phyloP scores from a whole-genome alignment of 2,113 vertebrate species.

The Bos javanicus region DNA sequence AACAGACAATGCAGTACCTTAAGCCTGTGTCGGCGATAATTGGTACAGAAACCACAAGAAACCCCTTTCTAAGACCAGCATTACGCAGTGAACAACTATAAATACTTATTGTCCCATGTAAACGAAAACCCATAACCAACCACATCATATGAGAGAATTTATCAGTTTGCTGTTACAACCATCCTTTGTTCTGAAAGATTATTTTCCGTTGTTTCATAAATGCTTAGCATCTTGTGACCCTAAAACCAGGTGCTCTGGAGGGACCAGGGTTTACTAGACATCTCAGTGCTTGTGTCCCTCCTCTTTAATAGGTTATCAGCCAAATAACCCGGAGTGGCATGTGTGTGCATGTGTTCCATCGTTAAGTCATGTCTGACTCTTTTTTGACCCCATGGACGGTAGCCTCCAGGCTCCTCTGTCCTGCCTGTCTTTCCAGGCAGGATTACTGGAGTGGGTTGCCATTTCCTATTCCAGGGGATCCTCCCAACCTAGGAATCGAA shows the following conservation, averaged over 20 bases:
- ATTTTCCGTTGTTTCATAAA: constrained; percentile 8
- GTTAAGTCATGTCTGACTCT: neutral
- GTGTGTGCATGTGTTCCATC: accelerated
- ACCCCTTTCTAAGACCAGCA: neutral
- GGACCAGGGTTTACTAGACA: neutral
- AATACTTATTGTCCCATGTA: neutral
- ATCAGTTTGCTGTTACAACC: neutral
- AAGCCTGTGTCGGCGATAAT: neutral
- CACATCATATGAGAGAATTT: neutral
- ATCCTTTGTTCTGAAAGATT: neutral
- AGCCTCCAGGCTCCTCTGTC: neutral
- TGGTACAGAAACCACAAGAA: neutral
- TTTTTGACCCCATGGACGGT: neutral
- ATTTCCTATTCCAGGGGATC: neutral
- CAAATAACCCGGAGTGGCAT: neutral
- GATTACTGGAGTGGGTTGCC: neutral
- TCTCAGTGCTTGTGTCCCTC: neutral
- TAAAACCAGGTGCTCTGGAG: neutral
- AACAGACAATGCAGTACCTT: neutral
- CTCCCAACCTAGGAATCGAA: neutral
- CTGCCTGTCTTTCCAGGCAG: neutral
- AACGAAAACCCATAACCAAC: neutral
- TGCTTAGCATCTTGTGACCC: neutral
- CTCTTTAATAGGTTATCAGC: neutral
- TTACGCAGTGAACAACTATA: neutral